Base-by-base conservation (phyloP, 2,113 vertebrate species). In the Tachycineta bicolor region DNA sequence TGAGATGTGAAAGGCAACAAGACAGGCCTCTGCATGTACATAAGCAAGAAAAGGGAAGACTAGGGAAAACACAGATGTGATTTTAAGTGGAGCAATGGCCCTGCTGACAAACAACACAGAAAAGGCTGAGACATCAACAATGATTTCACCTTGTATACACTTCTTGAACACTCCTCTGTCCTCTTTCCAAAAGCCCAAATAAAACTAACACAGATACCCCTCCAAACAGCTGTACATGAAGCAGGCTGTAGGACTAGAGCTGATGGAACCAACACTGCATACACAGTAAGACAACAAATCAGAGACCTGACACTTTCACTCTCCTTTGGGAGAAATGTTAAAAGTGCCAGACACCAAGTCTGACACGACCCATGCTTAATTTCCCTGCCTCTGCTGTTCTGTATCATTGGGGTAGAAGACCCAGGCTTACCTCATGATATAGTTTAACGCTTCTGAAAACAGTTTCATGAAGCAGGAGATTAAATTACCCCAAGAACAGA, bases 61-160 rank as follows among this genome's bases (percentile, higher is more conserved):
- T 16, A 73, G 13, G 59, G 18, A 77, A 76, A 92, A 74, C 29
- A 56, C 0, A 2, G 41, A 41, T 2, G 9, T 22, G 18, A 16
- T 14, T 1, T 1, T 24, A 78, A 80, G 53, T 0, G 2, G 10
- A 29, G 16, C 29, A 78, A 76, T 41, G 9, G 47, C 25, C 9
- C 39, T 63, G 34, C n/a, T 58, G 52, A 70, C 20, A 46, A 58
- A 39, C 0, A 5, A 26, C 19, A 29, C 34, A 60, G 44, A 84
- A 84, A 83, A 89, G 29, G 33, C 25, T 3, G 0, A 83, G 20
- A n/a, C 21, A 65, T 49, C 31, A 44, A 13, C 34, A 39, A 55
- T 2, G 5, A 80, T 55, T 65, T 65, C 2, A 7, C 13, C 25
- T 71, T 39, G 8, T 41, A 44, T 5, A 60, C 1, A 10, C 14